Conservation (phyloP, 1,140 invertebrate genomes). For the Heliconius congener region DNA sequence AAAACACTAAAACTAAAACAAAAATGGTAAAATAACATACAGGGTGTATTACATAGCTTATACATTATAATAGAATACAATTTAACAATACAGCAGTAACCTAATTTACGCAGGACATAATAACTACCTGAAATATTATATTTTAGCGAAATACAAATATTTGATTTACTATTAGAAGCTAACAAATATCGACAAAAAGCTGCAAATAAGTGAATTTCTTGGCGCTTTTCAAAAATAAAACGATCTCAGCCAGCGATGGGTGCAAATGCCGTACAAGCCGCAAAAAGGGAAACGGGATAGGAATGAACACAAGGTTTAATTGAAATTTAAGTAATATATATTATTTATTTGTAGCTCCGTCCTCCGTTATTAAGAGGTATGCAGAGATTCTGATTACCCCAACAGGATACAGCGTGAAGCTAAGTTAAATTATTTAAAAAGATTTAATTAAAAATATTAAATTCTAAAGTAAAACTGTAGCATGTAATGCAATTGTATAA, state of each 20-base stretch:
- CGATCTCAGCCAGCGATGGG: slow-evolving; percentile 4
- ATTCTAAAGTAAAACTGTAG: no score
- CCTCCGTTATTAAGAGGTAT: no score
- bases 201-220: not conserved
- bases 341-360: no score
- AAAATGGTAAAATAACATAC: not conserved
- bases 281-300: not conserved
- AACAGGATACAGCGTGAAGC: no score
- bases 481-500: no score
- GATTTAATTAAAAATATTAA: no score
- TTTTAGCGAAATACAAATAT: not conserved
- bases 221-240: not conserved
- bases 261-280: slow-evolving; percentile 1
- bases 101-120: not conserved
- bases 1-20: not conserved
- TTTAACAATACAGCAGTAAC: not conserved
- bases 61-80: not conserved
- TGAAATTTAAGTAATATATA: no score
- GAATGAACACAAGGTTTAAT: not conserved
- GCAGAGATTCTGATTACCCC: no score
- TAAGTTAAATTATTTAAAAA: no score
- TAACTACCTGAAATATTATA: not conserved
- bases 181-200: slow-evolving; percentile 7
- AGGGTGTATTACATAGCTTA: not conserved
- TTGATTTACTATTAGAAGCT: not conserved